Evolutionary conservation across 2,888 invertebrate species (phyloP).

Genomic region (Drosophila mayaguana): DNA sequence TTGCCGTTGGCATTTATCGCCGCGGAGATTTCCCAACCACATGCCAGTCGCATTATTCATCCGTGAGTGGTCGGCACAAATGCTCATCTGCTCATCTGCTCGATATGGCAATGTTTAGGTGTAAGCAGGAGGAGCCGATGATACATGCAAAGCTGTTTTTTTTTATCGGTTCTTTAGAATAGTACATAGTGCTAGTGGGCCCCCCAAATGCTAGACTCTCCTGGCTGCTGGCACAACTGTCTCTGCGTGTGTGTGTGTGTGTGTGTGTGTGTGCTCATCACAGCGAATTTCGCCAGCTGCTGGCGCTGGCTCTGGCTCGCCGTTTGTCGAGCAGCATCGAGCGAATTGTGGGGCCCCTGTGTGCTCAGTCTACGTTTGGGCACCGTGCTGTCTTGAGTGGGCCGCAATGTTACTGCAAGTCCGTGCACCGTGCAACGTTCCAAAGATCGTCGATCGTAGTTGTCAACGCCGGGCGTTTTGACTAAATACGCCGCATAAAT

Average conservation of each 20-base stretch:
- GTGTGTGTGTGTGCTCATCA: not conserved
- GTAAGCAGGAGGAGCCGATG: conserved; percentile 40
- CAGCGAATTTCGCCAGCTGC: conserved; percentile 8
- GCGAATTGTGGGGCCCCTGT: conserved; percentile 36
- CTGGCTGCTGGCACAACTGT: too few relatives aligned
- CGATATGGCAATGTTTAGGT: conserved; percentile 40
- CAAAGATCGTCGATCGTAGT: conserved; percentile 32
- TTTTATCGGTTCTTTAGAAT: too few relatives aligned
- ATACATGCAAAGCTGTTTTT: conserved; percentile 8
- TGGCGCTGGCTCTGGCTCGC: conserved; percentile 1
- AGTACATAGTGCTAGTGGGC: not conserved
- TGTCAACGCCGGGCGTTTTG: conserved; percentile 27
- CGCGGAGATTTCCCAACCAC: conserved; percentile 73
- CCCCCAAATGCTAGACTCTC: not conserved
- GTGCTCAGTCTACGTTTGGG: conserved; percentile 71
- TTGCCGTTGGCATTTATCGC: conserved; percentile 23
- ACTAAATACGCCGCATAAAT: conserved; percentile 5
- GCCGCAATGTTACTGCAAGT: conserved; percentile 62
- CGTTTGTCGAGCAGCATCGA: conserved; percentile 3
- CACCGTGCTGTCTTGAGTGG: conserved; percentile 65
- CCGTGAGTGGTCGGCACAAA: conserved; percentile 19
- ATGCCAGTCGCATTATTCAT: conserved; percentile 71
- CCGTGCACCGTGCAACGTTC: conserved; percentile 44
- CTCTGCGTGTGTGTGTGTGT: not conserved
- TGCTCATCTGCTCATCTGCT: conserved; percentile 19